Base-by-base conservation (phyloP, 2,888 invertebrate species). In the Catocala nupta region DNA sequence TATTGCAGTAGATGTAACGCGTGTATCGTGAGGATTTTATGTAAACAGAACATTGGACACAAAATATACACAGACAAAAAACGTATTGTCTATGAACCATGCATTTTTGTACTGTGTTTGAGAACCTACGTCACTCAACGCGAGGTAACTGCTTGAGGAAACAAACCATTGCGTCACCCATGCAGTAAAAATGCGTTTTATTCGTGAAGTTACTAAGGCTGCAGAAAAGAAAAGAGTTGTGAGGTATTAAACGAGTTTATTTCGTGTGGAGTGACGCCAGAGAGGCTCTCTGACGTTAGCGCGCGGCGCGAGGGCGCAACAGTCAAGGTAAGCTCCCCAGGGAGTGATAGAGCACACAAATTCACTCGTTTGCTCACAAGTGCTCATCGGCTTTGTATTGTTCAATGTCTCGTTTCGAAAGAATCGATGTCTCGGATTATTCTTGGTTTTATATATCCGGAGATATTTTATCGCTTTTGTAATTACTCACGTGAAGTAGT, bases 341-440 rank as follows among this genome's bases (percentile, higher is more conserved):
- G 12, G 66, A 63, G 67, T 73, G 83, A 83, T 82, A 82, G 67
- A 70, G 80, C 83, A 80, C 81, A 76, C 73, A 74, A 70, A 71
- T 62, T 70, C 71, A 63, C 73, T 67, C 65, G 65, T 54, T 61
- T 54, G 60, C 42, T 55, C 44, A 16, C 50, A 48, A 77, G 77
- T 43, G 60, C 43, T 58, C 74, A 55, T 56, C 42, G 54, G 55
- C 49, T 58, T 55, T 60, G 50, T 39, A 34, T 33, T 61, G 13
- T 55, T 48, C 55, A 54, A 59, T 45, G 62, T 44, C 34, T 33
- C 36, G 49, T 48, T 51, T 53, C 12, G 36, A 50, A 48, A 9
- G 11, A 52, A 57, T 25, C 25, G 11, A 12, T 55, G 16, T 54
- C 13, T 5, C 13, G 16, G 6, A 47, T 47, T 16, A 47, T 47